Percentiles rank a stretch among this genome's conserved stretches.
phyloP scores from a whole-genome alignment of 2,113 vertebrate species.

The Andinoacara biseriatus region DNA sequence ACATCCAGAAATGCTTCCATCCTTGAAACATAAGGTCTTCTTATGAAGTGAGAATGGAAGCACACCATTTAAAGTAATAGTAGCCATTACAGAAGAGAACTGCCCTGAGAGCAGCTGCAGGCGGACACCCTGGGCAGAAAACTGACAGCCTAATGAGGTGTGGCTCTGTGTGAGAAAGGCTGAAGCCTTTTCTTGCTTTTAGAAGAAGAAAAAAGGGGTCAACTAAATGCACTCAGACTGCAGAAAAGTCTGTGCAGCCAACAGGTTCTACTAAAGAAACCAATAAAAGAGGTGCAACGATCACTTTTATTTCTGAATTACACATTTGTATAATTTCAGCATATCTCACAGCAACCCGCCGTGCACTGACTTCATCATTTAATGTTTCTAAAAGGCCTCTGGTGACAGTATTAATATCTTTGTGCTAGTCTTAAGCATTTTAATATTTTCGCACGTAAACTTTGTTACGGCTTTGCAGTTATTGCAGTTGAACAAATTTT shows the following conservation, averaged over 20 bases:
- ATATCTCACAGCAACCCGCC: not conserved
- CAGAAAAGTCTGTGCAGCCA: not conserved
- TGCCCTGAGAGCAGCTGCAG: constrained; percentile 9
- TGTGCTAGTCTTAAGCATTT: not conserved
- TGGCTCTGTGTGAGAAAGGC: not conserved
- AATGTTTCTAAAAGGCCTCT: not conserved
- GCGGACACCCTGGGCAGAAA: not conserved
- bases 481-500: not conserved
- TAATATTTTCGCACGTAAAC: not conserved
- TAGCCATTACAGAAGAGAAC: constrained; percentile 15
- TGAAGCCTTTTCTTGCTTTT: constrained; percentile 9
- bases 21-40: not conserved
- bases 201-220: not conserved
- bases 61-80: constrained; percentile 17
- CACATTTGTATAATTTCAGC: not conserved
- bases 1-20: not conserved
- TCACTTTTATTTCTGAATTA: not conserved
- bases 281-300: not conserved
- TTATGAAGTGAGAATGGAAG: not conserved
- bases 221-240: not conserved
- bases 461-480: not conserved
- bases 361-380: not conserved
- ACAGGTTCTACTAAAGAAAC: not conserved
- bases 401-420: not conserved
- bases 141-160: constrained; percentile 26